A percentile compares a stretch with the other conserved stretches of the same genome.
Evolutionary conservation across 2,888 invertebrate genomes (phyloP).

Genomic region (Zonitis immaculata): DNA sequence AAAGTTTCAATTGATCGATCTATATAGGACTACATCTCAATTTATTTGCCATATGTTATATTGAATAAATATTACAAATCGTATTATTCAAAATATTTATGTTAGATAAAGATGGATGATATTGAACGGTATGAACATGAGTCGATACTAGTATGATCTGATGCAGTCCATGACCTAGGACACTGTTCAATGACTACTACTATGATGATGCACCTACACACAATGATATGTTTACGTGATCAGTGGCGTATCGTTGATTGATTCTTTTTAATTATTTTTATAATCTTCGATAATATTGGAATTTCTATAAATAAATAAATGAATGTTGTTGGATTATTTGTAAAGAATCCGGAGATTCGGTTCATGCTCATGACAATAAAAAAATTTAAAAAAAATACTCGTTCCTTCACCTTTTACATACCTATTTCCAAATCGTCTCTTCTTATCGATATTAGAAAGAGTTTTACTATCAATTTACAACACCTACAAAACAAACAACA

Average conservation of each 20-base stretch:
- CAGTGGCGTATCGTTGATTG: neutral
- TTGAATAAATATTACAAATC: neutral
- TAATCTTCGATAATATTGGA: neutral
- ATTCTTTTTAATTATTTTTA: neutral
- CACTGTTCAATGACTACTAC: slow-evolving; percentile 42
- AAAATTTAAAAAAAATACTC: no score
- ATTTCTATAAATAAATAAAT: neutral
- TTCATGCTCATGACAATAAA: neutral
- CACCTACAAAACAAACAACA: neutral
- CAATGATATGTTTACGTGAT: slow-evolving; percentile 11
- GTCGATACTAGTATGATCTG: slow-evolving; percentile 19
- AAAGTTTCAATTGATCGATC: neutral
- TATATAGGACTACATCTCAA: neutral
- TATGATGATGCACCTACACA: slow-evolving; percentile 38
- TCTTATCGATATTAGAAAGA: neutral
- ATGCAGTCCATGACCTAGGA: slow-evolving; percentile 40
- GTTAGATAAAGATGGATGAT: neutral
- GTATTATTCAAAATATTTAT: neutral
- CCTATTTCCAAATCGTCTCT: neutral
- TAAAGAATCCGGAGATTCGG: neutral
- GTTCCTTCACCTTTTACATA: neutral
- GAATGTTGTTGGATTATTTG: neutral
- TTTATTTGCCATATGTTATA: no score
- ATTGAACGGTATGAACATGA: slow-evolving; percentile 7
- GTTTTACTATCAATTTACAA: no score